Percentiles rank a stretch among this genome's conserved stretches.
phyloP scores from a whole-genome alignment of 2,888 invertebrate species.

The Liposcelis brunnea region DNA sequence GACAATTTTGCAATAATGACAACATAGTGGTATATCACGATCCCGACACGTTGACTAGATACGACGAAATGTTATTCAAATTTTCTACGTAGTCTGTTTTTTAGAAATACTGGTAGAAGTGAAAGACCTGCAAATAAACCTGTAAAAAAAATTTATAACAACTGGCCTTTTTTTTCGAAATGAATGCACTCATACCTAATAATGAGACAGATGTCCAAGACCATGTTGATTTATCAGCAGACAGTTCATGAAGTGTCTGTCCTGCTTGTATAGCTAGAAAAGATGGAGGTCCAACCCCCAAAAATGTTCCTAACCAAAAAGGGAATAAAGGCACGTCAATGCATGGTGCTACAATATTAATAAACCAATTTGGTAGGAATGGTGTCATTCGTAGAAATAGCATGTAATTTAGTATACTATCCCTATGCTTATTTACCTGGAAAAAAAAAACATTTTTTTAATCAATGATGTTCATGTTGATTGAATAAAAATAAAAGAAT shows the following conservation, averaged over 20 bases:
- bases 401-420: conserved; percentile 87
- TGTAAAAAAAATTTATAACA: not conserved
- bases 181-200: conserved; percentile 27
- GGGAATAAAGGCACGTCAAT: conserved; percentile 85
- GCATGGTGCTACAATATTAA: conserved; percentile 90
- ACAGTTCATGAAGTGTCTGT: conserved; percentile 83
- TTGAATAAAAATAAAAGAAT: conserved; percentile 2
- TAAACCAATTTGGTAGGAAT: conserved; percentile 98
- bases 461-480: not conserved
- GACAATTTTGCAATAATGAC: too few species aligned
- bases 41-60: conserved; percentile 10
- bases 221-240: conserved; percentile 72
- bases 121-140: conserved; percentile 66
- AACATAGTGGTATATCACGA: conserved; percentile 9
- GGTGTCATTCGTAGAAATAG: conserved; percentile 95
- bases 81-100: conserved; percentile 59
- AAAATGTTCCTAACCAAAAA: conserved; percentile 90
- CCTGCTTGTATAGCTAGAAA: conserved; percentile 97
- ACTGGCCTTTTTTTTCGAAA: not conserved
- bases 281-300: conserved; percentile 93
- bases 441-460: conserved; percentile 13
- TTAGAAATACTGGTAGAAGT: conserved; percentile 72
- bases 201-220: conserved; percentile 73
- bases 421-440: conserved; percentile 53
- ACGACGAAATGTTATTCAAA: conserved; percentile 36